phyloP scores from a whole-genome alignment of 1,140 invertebrate species.

The Dendrolimus kikuchii region DNA sequence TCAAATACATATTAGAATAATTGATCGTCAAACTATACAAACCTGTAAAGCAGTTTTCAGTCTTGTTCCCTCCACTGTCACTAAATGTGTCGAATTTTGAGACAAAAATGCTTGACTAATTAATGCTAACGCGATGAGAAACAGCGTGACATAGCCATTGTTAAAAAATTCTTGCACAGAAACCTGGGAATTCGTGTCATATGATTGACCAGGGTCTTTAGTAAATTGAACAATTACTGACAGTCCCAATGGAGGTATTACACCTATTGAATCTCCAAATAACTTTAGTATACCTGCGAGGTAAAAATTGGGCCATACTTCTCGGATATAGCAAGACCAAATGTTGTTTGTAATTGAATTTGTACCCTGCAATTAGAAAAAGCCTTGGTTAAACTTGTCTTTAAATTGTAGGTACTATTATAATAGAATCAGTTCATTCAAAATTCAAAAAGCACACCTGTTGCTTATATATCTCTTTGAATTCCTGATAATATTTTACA shows the following conservation, averaged over 20 bases:
- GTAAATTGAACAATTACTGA: constrained; percentile 82
- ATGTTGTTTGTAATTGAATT: constrained; percentile 26
- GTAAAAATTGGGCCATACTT: constrained; percentile 81
- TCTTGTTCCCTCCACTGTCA: constrained; percentile 86
- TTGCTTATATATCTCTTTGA: constrained; percentile 66
- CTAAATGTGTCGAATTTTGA: constrained; percentile 88
- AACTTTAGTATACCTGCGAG: constrained; percentile 83
- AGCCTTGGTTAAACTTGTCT: background rate
- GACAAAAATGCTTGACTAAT: constrained; percentile 85
- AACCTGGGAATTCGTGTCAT: constrained; percentile 27
- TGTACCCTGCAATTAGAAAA: constrained; percentile 29
- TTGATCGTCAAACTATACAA: constrained; percentile 17
- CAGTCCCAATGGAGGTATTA: constrained; percentile 85
- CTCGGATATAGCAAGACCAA: constrained; percentile 80
- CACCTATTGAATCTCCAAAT: constrained; percentile 82
- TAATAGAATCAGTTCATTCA: background rate
- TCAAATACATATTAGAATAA: too few species aligned
- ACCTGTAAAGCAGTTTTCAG: constrained; percentile 86
- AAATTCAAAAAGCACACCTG: constrained; percentile 48
- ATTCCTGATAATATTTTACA: constrained; percentile 69
- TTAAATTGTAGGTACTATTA: constrained; percentile 2
- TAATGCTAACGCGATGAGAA: constrained; percentile 80
- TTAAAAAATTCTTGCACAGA: constrained; percentile 74
- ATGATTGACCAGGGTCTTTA: constrained; percentile 24
- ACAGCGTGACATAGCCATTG: constrained; percentile 86